These are phyloP conservation scores for Mnemiopsis leidyi DNA, from an alignment of 37 sponge, comb jelly and placozoan genomes.

Conservation along the genomic window DNA sequence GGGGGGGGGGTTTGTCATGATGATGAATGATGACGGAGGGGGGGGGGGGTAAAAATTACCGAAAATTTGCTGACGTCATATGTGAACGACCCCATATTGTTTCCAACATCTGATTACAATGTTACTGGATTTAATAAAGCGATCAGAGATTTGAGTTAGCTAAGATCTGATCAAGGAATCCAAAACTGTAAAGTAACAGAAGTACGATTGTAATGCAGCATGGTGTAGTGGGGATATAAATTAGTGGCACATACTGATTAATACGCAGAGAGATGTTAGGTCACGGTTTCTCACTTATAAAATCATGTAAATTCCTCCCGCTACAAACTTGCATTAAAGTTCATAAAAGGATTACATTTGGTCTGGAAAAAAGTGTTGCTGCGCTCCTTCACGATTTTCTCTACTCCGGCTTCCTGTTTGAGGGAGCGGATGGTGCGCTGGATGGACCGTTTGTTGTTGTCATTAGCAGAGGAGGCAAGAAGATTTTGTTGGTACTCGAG, in stretches of 20 bases:
- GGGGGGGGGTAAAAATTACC: no score
- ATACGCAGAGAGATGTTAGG: no score
- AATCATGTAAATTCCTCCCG: no score
- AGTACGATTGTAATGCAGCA: no score
- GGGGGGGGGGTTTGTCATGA: no score
- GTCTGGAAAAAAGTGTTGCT: slow-evolving; percentile 40
- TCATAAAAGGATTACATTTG: slow-evolving; percentile 40
- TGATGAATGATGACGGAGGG: no score
- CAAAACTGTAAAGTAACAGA: neutral
- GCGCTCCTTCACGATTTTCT: slow-evolving; percentile 26
- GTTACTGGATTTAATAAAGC: neutral
- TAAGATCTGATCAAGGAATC: neutral
- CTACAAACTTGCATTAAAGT: slow-evolving; percentile 39
- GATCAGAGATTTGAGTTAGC: neutral
- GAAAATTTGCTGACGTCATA: no score
- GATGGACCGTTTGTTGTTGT: neutral
- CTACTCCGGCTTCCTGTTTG: neutral
- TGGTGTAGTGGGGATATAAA: no score
- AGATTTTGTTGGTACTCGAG: neutral
- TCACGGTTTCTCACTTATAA: no score
- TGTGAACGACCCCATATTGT: no score
- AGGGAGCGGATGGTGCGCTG: neutral
- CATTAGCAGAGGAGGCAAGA: neutral
- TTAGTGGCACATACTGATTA: no score
- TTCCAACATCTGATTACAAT: neutral